These are phyloP conservation scores for Nycticryphes semicollaris DNA, from an alignment of 2,113 vertebrate species.

Conservation along the genomic window DNA sequence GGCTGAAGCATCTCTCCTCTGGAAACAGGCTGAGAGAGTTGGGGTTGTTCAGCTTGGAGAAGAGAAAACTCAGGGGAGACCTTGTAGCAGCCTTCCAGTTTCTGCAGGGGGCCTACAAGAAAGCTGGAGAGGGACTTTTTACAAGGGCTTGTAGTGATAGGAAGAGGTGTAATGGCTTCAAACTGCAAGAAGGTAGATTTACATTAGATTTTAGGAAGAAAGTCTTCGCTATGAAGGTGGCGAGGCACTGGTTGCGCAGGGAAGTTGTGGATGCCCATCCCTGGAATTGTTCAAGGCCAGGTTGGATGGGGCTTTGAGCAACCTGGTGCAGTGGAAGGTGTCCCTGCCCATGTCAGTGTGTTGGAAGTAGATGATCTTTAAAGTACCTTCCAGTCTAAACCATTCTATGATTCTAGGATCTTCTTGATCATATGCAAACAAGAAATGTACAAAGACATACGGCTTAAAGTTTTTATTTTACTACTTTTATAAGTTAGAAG, in stretches of 20 bases:
- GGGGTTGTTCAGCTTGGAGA: neutral
- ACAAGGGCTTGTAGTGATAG: neutral
- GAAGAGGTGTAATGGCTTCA: neutral
- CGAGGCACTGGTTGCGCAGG: neutral
- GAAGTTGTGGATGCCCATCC: neutral
- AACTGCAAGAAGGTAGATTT: neutral
- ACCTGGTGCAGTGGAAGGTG: neutral
- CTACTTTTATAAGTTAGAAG: neutral
- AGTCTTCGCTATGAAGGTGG: neutral
- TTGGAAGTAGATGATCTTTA: neutral
- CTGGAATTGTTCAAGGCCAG: neutral
- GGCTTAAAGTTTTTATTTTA: neutral
- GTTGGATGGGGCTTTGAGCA: neutral
- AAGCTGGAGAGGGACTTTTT: neutral
- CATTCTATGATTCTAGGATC: neutral
- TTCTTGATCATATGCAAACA: neutral
- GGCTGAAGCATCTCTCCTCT: neutral
- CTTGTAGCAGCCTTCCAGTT: neutral
- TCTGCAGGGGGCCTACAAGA: neutral
- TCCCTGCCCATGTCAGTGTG: neutral
- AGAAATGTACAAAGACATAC: neutral
- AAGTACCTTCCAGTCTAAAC: neutral
- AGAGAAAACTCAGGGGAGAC: neutral
- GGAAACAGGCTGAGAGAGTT: no score
- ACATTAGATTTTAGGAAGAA: neutral